phyloP scores from a whole-genome alignment of 1,140 invertebrate genomes.

The Epicauta chinensis region DNA sequence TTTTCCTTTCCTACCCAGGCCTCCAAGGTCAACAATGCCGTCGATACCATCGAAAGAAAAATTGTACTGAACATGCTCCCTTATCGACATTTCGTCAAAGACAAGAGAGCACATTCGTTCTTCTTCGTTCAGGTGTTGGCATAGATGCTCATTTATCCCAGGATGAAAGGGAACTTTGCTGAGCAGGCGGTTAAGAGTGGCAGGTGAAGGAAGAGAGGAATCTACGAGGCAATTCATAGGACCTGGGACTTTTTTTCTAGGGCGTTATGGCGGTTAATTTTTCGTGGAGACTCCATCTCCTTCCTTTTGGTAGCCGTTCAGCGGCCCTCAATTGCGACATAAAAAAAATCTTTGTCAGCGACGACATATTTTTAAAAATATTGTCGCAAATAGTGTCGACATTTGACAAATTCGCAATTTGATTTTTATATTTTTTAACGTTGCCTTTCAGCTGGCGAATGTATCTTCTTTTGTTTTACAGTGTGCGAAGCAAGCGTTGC shows the following conservation, averaged over 20 bases:
- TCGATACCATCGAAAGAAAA: background rate
- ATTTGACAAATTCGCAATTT: too few relatives aligned
- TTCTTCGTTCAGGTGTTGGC: constrained; percentile 10
- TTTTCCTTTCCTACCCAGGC: background rate
- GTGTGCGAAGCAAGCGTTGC: too few relatives aligned
- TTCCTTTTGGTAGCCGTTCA: background rate
- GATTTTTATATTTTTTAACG: too few relatives aligned
- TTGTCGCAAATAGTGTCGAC: too few relatives aligned
- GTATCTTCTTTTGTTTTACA: too few relatives aligned
- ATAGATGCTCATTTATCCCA: constrained; percentile 11
- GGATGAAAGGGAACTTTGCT: constrained; percentile 13
- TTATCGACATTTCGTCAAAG: constrained; percentile 17
- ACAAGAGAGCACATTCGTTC: constrained; percentile 9
- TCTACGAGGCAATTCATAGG: constrained; percentile 2
- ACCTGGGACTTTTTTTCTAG: constrained; percentile 13
- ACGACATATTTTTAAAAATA: too few relatives aligned
- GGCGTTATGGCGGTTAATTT: constrained; percentile 14
- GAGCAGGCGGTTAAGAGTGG: constrained; percentile 8
- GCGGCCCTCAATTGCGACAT: too few relatives aligned
- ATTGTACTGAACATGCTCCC: constrained; percentile 8
- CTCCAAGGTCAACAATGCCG: constrained; percentile 2
- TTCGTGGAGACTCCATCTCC: constrained; percentile 9
- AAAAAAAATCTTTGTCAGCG: too few relatives aligned
- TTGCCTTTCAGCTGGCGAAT: too few relatives aligned
- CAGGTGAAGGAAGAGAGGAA: constrained; percentile 8